Percentiles rank a stretch among this genome's conserved stretches.
phyloP scores from a whole-genome alignment of 2,797 vertebrate species.

The Poecile montanus region DNA sequence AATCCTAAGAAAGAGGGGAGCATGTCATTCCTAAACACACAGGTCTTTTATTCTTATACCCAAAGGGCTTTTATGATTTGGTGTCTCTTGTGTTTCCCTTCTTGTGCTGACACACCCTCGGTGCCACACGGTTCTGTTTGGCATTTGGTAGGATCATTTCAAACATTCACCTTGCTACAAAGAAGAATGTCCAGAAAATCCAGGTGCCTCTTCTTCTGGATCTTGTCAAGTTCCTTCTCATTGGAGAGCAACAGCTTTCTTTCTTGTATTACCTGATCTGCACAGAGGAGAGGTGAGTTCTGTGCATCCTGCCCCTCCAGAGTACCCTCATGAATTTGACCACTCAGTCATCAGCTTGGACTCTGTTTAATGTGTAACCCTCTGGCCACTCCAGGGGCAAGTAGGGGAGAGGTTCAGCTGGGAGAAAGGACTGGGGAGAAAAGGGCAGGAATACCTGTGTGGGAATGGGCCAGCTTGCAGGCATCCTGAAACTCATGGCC shows the following conservation, averaged over 20 bases:
- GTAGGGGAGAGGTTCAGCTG: neutral
- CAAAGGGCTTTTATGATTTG: neutral
- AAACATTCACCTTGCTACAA: slow-evolving; percentile 80
- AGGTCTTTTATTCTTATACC: neutral
- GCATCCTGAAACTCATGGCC: slow-evolving; percentile 76
- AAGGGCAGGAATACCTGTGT: slow-evolving; percentile 78
- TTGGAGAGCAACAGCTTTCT: slow-evolving; percentile 78
- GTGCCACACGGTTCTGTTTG: neutral
- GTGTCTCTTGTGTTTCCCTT: neutral
- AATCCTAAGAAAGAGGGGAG: slow-evolving; percentile 77
- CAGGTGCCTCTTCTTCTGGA: slow-evolving; percentile 76
- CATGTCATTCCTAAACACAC: neutral
- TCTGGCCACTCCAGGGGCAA: neutral
- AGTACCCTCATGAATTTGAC: neutral
- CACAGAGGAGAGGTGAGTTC: neutral
- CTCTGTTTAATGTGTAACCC: neutral
- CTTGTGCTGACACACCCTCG: neutral
- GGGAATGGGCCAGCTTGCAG: slow-evolving; percentile 72
- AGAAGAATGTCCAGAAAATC: slow-evolving; percentile 92
- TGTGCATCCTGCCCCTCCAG: neutral
- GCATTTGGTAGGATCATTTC: neutral
- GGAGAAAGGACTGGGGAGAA: neutral
- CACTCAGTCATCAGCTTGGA: accelerated
- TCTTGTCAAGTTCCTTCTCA: slow-evolving; percentile 70
- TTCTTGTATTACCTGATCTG: slow-evolving; percentile 83